phyloP scores from a whole-genome alignment of 2,797 vertebrate genomes.

The Leptatherina wallacei region DNA sequence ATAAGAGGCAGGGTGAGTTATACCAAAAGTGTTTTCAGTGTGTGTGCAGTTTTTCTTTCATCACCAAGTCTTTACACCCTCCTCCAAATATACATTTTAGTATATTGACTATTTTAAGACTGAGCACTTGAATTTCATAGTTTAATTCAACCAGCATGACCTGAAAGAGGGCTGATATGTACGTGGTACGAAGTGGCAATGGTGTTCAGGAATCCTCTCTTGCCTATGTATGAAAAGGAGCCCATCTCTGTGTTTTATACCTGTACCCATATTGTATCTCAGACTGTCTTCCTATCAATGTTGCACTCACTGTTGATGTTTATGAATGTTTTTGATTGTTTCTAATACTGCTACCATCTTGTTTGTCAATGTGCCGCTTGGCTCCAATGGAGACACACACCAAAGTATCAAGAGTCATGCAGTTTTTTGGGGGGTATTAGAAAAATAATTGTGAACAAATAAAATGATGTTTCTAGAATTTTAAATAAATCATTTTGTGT shows the following conservation, averaged over 20 bases:
- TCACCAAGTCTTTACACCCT: slow-evolving; percentile 19
- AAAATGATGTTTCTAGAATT: neutral
- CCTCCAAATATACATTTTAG: slow-evolving; percentile 5
- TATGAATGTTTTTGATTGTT: slow-evolving; percentile 79
- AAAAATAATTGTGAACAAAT: neutral
- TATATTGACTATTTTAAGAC: slow-evolving; percentile 28
- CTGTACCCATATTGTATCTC: slow-evolving; percentile 73
- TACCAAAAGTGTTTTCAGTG: slow-evolving; percentile 38
- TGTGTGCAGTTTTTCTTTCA: slow-evolving; percentile 65
- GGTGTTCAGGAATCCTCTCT: slow-evolving; percentile 46
- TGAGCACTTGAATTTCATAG: slow-evolving; percentile 20
- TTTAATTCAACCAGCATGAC: slow-evolving; percentile 63
- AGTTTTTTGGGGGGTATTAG: neutral
- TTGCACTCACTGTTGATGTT: slow-evolving; percentile 74
- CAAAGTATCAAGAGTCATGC: slow-evolving; percentile 50
- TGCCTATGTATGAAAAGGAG: slow-evolving; percentile 67
- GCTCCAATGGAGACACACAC: slow-evolving; percentile 79
- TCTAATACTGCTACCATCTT: slow-evolving; percentile 80
- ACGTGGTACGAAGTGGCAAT: slow-evolving; percentile 49
- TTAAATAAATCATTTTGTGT: slow-evolving; percentile 11
- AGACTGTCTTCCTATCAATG: slow-evolving; percentile 70
- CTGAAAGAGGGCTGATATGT: slow-evolving; percentile 56
- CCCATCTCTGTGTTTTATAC: slow-evolving; percentile 78
- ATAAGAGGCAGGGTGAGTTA: neutral
- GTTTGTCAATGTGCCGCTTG: slow-evolving; percentile 85